These are phyloP conservation scores for Arctopsyche grandis DNA, from an alignment of 1,140 invertebrate genomes.

Conservation along the genomic window DNA sequence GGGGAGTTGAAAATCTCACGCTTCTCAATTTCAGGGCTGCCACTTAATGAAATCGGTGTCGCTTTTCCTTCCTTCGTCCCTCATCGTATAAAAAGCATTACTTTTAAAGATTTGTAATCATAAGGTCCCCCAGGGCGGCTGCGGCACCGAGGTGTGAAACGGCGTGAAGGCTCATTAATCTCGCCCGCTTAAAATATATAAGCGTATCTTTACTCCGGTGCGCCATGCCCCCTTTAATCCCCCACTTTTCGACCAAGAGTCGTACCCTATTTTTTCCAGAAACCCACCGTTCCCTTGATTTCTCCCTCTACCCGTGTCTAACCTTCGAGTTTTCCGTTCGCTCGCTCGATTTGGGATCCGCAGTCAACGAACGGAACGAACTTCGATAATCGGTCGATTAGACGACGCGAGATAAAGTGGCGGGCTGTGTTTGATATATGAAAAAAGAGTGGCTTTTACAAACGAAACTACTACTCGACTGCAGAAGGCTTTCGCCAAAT, in stretches of 20 bases:
- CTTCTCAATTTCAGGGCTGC: neutral
- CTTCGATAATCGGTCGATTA: no score
- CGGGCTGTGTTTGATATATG: no score
- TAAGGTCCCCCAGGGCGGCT: slow-evolving; percentile 27
- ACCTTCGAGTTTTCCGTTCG: no score
- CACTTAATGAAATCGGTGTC: slow-evolving; percentile 23
- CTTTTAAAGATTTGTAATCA: slow-evolving; percentile 40
- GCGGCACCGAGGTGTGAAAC: slow-evolving; percentile 29
- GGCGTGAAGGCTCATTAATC: slow-evolving; percentile 32
- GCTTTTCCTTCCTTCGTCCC: slow-evolving; percentile 3
- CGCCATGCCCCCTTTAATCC: neutral
- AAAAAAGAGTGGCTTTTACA: no score
- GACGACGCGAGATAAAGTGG: no score
- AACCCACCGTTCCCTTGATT: no score
- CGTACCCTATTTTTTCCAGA: no score
- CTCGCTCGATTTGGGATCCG: no score
- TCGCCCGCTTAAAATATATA: slow-evolving; percentile 34
- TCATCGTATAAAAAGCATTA: slow-evolving; percentile 33
- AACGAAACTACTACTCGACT: no score
- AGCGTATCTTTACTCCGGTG: slow-evolving; percentile 3
- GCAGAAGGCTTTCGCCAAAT: no score
- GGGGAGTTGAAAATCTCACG: neutral
- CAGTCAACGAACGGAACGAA: no score
- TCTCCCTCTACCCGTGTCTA: no score
- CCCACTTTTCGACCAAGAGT: neutral